Conservation (phyloP, 1,140 invertebrate species). For the Lepidurus apus region DNA sequence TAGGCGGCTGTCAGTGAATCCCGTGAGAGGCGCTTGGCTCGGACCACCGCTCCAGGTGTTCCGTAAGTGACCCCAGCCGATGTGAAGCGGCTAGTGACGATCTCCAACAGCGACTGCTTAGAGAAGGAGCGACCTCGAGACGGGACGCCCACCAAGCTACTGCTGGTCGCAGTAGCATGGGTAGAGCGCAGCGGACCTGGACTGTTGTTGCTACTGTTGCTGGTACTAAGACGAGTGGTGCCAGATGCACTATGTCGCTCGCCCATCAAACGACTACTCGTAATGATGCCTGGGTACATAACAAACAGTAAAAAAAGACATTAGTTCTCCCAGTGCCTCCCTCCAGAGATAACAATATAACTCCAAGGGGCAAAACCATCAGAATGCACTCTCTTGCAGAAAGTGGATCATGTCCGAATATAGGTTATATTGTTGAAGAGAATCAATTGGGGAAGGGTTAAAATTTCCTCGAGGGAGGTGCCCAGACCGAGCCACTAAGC, state of each 20-base stretch:
- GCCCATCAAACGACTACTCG: constrained; percentile 47
- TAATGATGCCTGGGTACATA: constrained; percentile 52
- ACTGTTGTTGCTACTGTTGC: constrained; percentile 37
- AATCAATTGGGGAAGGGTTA: neutral
- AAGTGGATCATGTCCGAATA: neutral
- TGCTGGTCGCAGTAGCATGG: constrained; percentile 37
- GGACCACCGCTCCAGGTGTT: constrained; percentile 40
- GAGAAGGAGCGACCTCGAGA: constrained; percentile 46
- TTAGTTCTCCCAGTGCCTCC: constrained; percentile 41
- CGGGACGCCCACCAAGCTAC: constrained; percentile 28
- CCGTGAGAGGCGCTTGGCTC: constrained; percentile 57
- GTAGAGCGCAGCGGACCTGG: constrained; percentile 43
- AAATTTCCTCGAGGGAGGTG: neutral
- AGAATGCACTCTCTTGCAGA: too few relatives aligned
- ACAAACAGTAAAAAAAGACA: constrained; percentile 37
- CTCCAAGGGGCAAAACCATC: constrained; percentile 39
- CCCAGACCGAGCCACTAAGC: too few relatives aligned
- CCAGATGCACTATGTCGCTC: constrained; percentile 47
- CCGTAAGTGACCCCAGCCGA: constrained; percentile 42
- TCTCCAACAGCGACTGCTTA: constrained; percentile 56
- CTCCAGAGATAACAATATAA: constrained; percentile 40
- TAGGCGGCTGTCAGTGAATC: constrained; percentile 67
- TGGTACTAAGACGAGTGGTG: constrained; percentile 37
- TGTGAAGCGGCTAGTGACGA: constrained; percentile 61
- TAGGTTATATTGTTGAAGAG: neutral